phyloP scores from a whole-genome alignment of 2,113 vertebrate genomes.

The Cryptoleucopteryx plumbea region DNA sequence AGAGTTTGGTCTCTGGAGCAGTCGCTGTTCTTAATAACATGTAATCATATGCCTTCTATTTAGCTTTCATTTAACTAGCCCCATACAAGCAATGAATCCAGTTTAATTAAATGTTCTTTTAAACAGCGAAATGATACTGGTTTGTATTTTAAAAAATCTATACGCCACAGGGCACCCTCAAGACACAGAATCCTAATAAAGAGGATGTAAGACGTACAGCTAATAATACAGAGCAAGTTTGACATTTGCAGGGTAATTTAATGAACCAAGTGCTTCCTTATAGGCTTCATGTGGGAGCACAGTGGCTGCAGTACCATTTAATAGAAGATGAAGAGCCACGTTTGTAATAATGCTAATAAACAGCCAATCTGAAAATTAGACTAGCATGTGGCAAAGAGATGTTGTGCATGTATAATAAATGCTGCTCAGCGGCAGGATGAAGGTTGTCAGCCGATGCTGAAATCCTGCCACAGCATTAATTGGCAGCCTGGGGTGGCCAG shows the following conservation, averaged over 20 bases:
- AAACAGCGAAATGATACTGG: slow-evolving; percentile 55
- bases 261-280: slow-evolving; percentile 39
- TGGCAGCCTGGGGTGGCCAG: not conserved
- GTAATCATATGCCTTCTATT: slow-evolving; percentile 74
- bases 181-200: slow-evolving; percentile 69
- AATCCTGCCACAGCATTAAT: not conserved
- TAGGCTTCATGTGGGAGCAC: not conserved
- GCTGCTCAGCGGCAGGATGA: not conserved
- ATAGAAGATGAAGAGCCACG: slow-evolving; percentile 13
- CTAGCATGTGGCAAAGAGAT: not conserved
- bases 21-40: slow-evolving; percentile 69
- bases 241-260: slow-evolving; percentile 71
- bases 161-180: slow-evolving; percentile 44
- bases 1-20: slow-evolving; percentile 72
- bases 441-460: not conserved
- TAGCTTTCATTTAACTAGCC: slow-evolving; percentile 72
- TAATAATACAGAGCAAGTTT: slow-evolving; percentile 56
- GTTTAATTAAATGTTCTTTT: slow-evolving; percentile 77
- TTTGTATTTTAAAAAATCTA: slow-evolving; percentile 61
- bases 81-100: slow-evolving; percentile 66
- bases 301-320: not conserved
- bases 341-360: slow-evolving; percentile 42
- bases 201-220: slow-evolving; percentile 43
- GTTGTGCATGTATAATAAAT: not conserved
- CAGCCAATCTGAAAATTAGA: slow-evolving; percentile 19